Percentiles rank a stretch among this genome's conserved stretches.
Conservation (phyloP, 1,140 invertebrate genomes). For the Helicorthomorpha holstii region DNA sequence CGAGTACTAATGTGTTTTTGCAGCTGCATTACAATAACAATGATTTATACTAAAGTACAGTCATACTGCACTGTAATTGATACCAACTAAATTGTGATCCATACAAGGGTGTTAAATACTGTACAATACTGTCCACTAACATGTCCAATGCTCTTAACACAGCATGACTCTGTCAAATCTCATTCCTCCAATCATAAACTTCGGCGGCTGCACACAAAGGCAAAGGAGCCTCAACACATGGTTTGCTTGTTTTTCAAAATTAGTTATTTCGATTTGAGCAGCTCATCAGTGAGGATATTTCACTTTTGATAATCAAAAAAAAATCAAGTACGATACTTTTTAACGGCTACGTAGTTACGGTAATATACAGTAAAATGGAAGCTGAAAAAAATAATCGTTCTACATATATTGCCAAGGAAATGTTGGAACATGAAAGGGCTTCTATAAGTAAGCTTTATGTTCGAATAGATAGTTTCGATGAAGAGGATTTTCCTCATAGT, state of each 20-base stretch:
- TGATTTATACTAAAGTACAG: background rate
- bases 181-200: background rate
- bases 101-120: background rate
- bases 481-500: background rate
- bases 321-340: background rate
- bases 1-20: background rate
- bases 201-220: background rate
- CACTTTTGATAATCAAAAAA: background rate
- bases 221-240: background rate
- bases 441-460: background rate
- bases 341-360: background rate
- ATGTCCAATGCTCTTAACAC: background rate
- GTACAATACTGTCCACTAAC: background rate
- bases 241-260: background rate
- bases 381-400: background rate
- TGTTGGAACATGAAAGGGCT: background rate
- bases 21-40: background rate
- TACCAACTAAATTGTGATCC: background rate
- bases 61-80: background rate
- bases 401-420: background rate
- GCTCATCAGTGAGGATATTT: background rate
- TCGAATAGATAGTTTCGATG: background rate
- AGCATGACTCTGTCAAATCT: background rate
- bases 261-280: background rate
- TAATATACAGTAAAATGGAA: background rate